Evolutionary conservation across 2,113 vertebrate species (phyloP).

Genomic region (Chrysemys picta): DNA sequence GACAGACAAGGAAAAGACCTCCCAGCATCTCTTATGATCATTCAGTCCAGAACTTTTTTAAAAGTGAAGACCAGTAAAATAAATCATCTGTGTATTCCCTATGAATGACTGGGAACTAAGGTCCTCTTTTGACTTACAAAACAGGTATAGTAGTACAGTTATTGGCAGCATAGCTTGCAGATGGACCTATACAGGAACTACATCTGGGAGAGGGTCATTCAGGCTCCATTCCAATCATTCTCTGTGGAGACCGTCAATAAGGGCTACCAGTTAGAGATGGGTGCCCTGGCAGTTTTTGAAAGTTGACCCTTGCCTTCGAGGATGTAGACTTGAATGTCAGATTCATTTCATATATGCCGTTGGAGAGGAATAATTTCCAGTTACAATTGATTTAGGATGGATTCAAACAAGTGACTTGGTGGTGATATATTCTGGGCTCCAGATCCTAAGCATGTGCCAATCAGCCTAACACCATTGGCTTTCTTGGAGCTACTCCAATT

Average conservation of each 20-base stretch:
- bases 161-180: neutral
- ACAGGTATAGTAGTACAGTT: neutral
- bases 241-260: neutral
- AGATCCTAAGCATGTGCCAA: neutral
- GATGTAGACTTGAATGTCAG: conserved; percentile 2
- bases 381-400: neutral
- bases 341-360: neutral
- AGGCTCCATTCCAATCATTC: neutral
- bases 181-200: neutral
- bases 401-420: neutral
- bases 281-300: neutral
- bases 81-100: neutral
- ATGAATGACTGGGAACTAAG: neutral
- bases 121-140: neutral
- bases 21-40: neutral
- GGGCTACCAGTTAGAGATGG: neutral
- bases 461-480: neutral
- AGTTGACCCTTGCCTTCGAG: neutral
- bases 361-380: neutral
- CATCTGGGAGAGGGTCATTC: neutral
- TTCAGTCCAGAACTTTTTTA: neutral
- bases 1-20: neutral
- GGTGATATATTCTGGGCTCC: neutral
- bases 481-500: neutral
- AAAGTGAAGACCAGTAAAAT: neutral